phyloP scores from a whole-genome alignment of 2,113 vertebrate species.

The Leucopsar rothschildi region DNA sequence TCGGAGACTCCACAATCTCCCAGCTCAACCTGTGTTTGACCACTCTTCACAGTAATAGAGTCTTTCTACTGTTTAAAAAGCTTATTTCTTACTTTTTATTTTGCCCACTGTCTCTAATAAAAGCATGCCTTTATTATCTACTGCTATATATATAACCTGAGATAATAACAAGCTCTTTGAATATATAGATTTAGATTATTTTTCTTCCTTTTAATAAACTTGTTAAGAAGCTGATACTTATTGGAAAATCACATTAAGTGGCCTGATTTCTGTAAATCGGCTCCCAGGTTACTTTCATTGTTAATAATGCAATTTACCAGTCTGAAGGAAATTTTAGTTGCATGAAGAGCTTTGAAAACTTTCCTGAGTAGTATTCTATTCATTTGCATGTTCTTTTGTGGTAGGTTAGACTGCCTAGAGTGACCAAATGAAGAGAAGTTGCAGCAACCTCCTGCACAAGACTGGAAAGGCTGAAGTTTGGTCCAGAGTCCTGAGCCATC shows the following conservation, averaged over 20 bases:
- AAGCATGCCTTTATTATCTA: neutral
- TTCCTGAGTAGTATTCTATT: neutral
- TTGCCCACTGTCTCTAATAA: neutral
- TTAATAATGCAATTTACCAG: neutral
- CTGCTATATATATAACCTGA: neutral
- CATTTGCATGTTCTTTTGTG: neutral
- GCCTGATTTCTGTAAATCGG: rapidly evolving
- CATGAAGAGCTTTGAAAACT: neutral
- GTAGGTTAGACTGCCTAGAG: neutral
- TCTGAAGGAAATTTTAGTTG: neutral
- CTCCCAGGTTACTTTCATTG: neutral
- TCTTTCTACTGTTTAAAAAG: neutral
- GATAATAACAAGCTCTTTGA: neutral
- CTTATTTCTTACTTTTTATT: neutral
- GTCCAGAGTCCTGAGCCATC: neutral
- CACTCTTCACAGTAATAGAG: neutral
- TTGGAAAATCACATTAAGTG: neutral
- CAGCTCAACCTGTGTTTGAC: neutral
- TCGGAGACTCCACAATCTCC: neutral
- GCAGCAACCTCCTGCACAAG: neutral
- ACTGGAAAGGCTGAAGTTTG: neutral
- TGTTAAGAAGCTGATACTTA: neutral
- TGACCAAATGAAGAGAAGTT: neutral
- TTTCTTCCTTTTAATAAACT: neutral
- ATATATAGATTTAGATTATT: neutral